Percentiles rank a stretch among this genome's conserved stretches.
phyloP scores from a whole-genome alignment of 2,797 vertebrate genomes.

The Rhynchonycteris naso region DNA sequence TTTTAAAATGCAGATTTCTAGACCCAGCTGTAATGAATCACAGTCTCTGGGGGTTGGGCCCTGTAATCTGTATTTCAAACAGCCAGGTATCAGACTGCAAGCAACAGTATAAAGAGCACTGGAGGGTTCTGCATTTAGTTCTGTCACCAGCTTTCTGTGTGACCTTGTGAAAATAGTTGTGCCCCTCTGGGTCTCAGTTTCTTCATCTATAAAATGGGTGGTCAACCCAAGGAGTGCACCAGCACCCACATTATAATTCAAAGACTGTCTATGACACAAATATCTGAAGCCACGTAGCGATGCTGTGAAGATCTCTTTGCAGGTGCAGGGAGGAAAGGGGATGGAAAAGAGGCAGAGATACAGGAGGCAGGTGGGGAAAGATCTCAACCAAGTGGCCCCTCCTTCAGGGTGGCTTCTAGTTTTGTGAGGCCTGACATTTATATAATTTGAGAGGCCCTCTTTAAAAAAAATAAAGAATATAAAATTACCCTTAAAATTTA shows the following conservation, averaged over 20 bases:
- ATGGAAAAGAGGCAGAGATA: background rate
- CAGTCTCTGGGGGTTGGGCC: background rate
- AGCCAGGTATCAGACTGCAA: background rate
- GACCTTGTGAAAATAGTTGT: background rate
- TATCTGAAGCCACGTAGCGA: background rate
- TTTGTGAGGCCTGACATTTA: background rate
- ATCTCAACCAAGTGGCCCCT: background rate
- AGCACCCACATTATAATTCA: background rate
- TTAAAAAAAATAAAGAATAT: background rate
- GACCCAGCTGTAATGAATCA: background rate
- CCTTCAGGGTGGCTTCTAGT: background rate
- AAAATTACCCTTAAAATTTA: background rate
- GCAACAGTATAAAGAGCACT: background rate
- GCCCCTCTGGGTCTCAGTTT: constrained; percentile 16
- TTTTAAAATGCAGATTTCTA: background rate
- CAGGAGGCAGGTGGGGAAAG: background rate
- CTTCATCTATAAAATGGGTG: background rate
- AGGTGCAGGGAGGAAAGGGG: background rate
- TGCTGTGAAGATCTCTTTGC: background rate
- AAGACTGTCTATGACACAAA: background rate
- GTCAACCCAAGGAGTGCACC: background rate
- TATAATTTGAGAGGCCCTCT: background rate
- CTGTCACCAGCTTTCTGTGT: background rate
- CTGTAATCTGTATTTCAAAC: background rate
- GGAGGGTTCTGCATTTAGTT: background rate